Evolutionary conservation across 2,888 invertebrate species (phyloP).

Genomic region (Pristionchus exspectatus): DNA sequence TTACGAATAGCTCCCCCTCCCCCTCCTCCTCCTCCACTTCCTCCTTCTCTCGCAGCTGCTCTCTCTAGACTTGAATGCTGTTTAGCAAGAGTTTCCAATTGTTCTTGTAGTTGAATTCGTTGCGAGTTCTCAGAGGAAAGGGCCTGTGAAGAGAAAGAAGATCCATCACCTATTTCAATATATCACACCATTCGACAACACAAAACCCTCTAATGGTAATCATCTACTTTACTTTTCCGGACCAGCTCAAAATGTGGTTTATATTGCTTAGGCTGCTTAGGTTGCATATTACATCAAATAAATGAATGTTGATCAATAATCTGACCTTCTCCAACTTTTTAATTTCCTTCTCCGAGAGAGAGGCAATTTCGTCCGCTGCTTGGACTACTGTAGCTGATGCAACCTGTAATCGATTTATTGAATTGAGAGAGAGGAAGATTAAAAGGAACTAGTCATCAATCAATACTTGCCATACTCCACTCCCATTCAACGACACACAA

Average conservation of each 20-base stretch:
- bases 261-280: background rate
- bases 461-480: background rate
- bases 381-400: slow-evolving; percentile 88
- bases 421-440: background rate
- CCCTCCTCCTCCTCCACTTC: slow-evolving; percentile 13
- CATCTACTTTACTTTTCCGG: no score
- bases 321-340: slow-evolving; percentile 91
- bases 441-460: slow-evolving; percentile 3
- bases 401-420: slow-evolving; percentile 56
- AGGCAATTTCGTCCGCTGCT: slow-evolving; percentile 93
- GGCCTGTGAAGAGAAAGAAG: slow-evolving; percentile 4
- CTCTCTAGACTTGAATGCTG: slow-evolving; percentile 97
- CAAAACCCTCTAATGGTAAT: no score
- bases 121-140: slow-evolving; percentile 87
- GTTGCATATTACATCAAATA: background rate
- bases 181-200: no score
- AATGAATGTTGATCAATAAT: background rate
- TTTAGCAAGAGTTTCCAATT: slow-evolving; percentile 96
- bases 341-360: slow-evolving; percentile 91
- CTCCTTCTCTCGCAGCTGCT: slow-evolving; percentile 81
- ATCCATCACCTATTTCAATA: background rate
- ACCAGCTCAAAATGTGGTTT: background rate
- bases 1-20: background rate
- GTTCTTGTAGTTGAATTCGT: slow-evolving; percentile 91
- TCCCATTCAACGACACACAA: slow-evolving; percentile 7